These are phyloP conservation scores for Herpetotheres cachinnans DNA, from an alignment of 2,113 vertebrate species.

Conservation along the genomic window DNA sequence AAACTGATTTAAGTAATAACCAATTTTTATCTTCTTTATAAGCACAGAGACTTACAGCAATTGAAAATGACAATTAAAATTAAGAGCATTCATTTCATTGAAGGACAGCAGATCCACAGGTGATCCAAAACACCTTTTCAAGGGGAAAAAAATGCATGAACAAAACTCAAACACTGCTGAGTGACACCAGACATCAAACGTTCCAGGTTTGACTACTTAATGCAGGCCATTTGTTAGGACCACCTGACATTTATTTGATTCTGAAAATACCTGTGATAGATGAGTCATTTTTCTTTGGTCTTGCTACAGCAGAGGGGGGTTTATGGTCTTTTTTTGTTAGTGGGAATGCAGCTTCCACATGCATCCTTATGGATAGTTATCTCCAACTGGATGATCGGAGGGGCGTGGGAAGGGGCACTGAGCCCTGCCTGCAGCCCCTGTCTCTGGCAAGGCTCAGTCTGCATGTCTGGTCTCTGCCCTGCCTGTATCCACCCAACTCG, in stretches of 20 bases:
- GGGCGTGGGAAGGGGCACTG: rapidly evolving
- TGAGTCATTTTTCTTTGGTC: background rate
- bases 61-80: background rate
- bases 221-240: constrained; percentile 30
- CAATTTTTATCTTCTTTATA: background rate
- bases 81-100: background rate
- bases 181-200: background rate
- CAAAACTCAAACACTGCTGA: background rate
- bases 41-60: background rate
- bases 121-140: background rate
- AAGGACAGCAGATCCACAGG: background rate
- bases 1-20: background rate
- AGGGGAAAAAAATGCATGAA: background rate
- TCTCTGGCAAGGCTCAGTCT: background rate
- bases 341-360: background rate
- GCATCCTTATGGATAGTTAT: background rate
- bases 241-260: constrained; percentile 33
- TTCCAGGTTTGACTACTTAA: constrained; percentile 7
- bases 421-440: background rate
- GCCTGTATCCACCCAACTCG: background rate
- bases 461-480: background rate
- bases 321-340: background rate
- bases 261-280: constrained; percentile 31
- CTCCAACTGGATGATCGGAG: rapidly evolving
- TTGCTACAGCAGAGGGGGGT: background rate